A percentile compares a stretch with the other conserved stretches of the same genome.
phyloP scores from a whole-genome alignment of 2,113 vertebrate genomes.

The Microcebus tavaratra region DNA sequence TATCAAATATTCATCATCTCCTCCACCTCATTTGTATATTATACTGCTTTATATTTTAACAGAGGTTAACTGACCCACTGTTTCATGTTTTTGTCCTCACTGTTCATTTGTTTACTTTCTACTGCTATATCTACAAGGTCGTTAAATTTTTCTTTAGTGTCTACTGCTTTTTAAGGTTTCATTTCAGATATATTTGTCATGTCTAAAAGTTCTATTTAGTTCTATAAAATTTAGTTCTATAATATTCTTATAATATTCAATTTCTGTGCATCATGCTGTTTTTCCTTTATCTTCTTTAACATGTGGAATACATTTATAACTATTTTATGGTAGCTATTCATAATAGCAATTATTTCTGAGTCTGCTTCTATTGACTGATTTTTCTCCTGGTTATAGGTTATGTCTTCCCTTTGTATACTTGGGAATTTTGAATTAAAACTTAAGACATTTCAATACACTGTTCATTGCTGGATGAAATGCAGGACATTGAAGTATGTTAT shows the following conservation, averaged over 20 bases:
- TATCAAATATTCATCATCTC: background rate
- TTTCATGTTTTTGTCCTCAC: background rate
- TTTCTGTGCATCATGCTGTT: background rate
- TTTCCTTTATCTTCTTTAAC: too few relatives aligned
- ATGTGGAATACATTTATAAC: background rate
- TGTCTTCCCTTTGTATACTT: background rate
- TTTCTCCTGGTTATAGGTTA: background rate
- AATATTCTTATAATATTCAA: background rate
- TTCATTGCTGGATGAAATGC: background rate
- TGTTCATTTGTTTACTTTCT: background rate
- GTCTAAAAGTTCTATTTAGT: background rate
- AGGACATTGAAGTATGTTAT: background rate
- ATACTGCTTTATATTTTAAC: background rate
- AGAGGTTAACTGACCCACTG: background rate
- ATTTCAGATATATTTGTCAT: background rate
- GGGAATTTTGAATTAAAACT: background rate
- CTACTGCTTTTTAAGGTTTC: background rate
- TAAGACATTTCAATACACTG: background rate
- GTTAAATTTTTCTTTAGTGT: background rate
- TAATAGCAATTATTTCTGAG: background rate
- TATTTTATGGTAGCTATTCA: background rate
- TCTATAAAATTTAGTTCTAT: too few relatives aligned
- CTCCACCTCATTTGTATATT: background rate
- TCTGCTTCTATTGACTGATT: background rate
- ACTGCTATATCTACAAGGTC: background rate